Base-by-base conservation (phyloP, 2,113 vertebrate genomes). In the Aleadryas rufinucha region DNA sequence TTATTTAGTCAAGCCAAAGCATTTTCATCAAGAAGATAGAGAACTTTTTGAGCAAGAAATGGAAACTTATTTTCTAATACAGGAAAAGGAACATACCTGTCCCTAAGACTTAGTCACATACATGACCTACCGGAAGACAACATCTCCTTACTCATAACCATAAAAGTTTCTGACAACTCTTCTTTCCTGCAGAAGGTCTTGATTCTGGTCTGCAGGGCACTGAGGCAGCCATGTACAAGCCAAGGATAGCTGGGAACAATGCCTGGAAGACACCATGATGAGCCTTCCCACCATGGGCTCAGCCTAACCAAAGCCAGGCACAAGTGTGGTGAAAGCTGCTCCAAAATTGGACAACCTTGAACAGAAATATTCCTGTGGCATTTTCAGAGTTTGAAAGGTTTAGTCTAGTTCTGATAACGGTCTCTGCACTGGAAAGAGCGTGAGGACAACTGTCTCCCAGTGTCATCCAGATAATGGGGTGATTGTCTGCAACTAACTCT, bases 171-270 rank as follows among this genome's bases (percentile, higher is more conserved):
- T 75, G 20, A 35, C 49, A 79, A 12, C 4, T 20, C 20, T 68
- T 12, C 7, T 83, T 79, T 72, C 26, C 71, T 78, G 14, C 13
- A 78, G 39, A 59, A 33, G 10, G 13, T 84, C 61, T 88, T 80
- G 35, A 42, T 57, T 77, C 87, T 74, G 20, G 18, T 69, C 33
- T 74, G 7, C 47, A 20, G 17, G 20, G 19, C 24, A 45, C 18
- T 11, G 26, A 41, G 27, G 39, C 24, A 80, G 30, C 7, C 47
- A 22, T 0, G 0, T 16, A n/a, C 26, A 83, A 61, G 22, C 10
- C 42, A 71, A 17, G 18, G 15, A 7, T 11, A 64, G 13, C 53
- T 72, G 54, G 42, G 16, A 89, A 9, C 31, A 72, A 26, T 57
- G 20, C 19, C 39, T 86, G 44, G 24, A 61, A 63, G 12, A 76